Base-by-base conservation (phyloP, 2,113 vertebrate species). In the Recurvirostra avosetta region DNA sequence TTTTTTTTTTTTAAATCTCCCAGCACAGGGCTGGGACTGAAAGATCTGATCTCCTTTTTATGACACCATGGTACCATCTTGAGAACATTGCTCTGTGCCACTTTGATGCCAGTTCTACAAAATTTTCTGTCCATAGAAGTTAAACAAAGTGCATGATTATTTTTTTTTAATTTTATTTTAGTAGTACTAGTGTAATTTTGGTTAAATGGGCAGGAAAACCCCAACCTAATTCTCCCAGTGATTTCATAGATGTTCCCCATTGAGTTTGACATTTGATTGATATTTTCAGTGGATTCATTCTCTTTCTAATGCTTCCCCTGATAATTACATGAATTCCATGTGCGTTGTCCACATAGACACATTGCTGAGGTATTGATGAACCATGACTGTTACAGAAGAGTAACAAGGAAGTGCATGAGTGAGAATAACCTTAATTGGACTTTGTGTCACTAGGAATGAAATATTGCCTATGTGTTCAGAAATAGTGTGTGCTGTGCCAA, bases 271-370 rank as follows among this genome's bases (percentile, higher is more conserved):
- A 50, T 61, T 73, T 66, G 29, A 56, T 59, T 59, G 75, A 11
- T 36, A 40, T 66, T 89, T 91, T 91, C 8, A 53, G 27, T 43
- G 59, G 8, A 41, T 63, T 15, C 1, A 38, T 59, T 74, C 8
- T 65, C 6, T 11, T 76, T 89, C 43, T 55, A 47, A 21, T 65
- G 38, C 23, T 18, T 59, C 14, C 9, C 6, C 15, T 59, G 86
- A 65, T 55, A 50, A 72, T 38, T 34, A 47, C 13, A 76, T 3
- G 0, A 75, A 68, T 80, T 94, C 20, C 2, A 0, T 65, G 29
- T 47, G 2, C 1, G 0, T 21, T 8, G 8, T 65, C 34, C 29
- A 38, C 12, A 30, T 5, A 65, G 47, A 66, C 18, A 49, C 3
- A 2, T 12, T 71, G 56, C 18, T 85, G 27, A 90, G 3, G 2